Evolutionary conservation across 2,888 invertebrate species (phyloP), one percentile per base, ranked within the genome.

Genomic region (Acleris sparsana): DNA sequence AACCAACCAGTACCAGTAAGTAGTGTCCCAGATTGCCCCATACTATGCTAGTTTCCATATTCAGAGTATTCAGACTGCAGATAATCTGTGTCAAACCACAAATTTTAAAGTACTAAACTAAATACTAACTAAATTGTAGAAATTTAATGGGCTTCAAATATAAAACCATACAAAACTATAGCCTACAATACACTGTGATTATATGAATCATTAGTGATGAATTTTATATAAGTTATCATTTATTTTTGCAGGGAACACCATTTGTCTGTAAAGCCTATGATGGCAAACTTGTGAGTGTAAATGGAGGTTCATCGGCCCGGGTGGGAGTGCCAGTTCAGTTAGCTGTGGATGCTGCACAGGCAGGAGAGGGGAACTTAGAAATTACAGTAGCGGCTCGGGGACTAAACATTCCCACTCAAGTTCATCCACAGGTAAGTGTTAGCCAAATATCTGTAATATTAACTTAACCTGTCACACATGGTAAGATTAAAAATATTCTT

Each of bases 301-400:
- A 95, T 43, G 97, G 97, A 53, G 94, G 96, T 71, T 96, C 96
- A 46, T 95, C 95, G 63, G 90, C 91, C 13, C 76, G 91, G 25
- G 96, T 99, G 11, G 98, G 98, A 60, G 95, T 98, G 72, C 96
- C 97, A 5, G 97, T 98, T n/a, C 97, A 98, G 79, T 96, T 99
- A 80, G 97, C 97, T 18, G 98, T 99, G 60, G 99, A 99, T 86
- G 99, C 99, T 3, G 97, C 97, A 71, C 96, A 98, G 85, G 98
- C 99, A 55, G 99, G 99, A 11, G 99, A 99, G 92, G 99, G 99
- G 61, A 98, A 98, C 87, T 93, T 99, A 73, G 99, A 99, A 91
- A 99, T 99, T 73, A 98, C 98, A 56, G 98, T 99, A 75, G 97
- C 97, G 70, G 97, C 98, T 52, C 94, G 97, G 83, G 97, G 98